Evolutionary conservation across 37 sponge, comb jelly and placozoan genomes (phyloP).

Genomic region (Petrosia ficiformis): DNA sequence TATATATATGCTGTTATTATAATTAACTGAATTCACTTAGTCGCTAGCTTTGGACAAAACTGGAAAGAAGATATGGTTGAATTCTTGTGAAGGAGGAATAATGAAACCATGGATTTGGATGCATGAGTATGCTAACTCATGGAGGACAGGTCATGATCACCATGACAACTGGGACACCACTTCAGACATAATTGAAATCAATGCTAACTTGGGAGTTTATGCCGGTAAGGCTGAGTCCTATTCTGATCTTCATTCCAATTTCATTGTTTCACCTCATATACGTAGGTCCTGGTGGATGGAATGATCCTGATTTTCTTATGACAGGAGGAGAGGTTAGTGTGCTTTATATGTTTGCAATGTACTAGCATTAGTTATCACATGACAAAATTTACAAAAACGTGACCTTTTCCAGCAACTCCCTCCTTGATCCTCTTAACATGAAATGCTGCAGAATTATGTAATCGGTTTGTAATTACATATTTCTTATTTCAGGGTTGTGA

Average conservation of each 20-base stretch:
- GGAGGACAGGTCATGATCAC: slow-evolving; percentile 85
- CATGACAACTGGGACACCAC: slow-evolving; percentile 81
- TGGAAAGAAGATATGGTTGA: slow-evolving; percentile 76
- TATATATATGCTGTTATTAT: too few species aligned
- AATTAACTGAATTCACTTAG: too few species aligned
- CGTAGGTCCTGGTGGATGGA: slow-evolving; percentile 85
- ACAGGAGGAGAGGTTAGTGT: slow-evolving; percentile 86
- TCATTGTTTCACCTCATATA: background rate
- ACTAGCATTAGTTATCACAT: too few species aligned
- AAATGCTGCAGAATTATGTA: background rate
- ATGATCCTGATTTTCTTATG: slow-evolving; percentile 89
- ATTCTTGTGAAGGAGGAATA: slow-evolving; percentile 83
- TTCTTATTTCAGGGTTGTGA: slow-evolving; percentile 42
- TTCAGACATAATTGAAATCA: slow-evolving; percentile 65
- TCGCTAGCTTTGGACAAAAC: slow-evolving; percentile 75
- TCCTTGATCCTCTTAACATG: too few species aligned
- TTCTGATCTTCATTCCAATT: too few species aligned
- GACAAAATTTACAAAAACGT: too few species aligned
- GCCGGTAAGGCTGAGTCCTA: slow-evolving; percentile 42
- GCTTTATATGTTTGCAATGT: background rate
- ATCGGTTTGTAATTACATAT: slow-evolving; percentile 12
- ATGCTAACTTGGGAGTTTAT: slow-evolving; percentile 59
- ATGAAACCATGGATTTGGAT: slow-evolving; percentile 88
- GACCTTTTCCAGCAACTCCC: too few species aligned
- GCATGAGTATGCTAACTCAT: slow-evolving; percentile 74